Percentiles rank a stretch among this genome's conserved stretches.
These are phyloP conservation scores for Sinelater perroti DNA, from an alignment of 2,888 invertebrate genomes.

Conservation along the genomic window DNA sequence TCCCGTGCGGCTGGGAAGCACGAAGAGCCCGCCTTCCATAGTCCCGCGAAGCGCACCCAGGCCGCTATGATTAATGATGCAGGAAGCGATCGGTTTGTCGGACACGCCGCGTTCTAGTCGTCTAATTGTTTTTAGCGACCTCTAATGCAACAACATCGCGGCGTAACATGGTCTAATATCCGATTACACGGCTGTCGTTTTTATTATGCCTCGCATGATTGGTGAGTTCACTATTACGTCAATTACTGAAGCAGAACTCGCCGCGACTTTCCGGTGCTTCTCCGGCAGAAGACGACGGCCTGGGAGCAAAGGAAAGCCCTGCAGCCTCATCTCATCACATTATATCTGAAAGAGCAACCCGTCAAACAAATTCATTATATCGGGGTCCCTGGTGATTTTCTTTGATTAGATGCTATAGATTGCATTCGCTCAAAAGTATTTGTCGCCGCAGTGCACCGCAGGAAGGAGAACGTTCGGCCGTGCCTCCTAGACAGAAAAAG, in stretches of 20 bases:
- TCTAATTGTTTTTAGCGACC: conserved; percentile 53
- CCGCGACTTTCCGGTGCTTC: conserved; percentile 24
- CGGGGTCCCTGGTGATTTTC: conserved; percentile 43
- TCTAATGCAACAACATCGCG: conserved; percentile 37
- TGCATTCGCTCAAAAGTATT: conserved; percentile 39
- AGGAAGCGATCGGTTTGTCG: conserved; percentile 56
- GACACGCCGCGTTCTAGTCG: conserved; percentile 51
- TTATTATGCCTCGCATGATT: conserved; percentile 32
- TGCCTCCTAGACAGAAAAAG: conserved; percentile 27
- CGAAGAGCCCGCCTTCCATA: conserved; percentile 30
- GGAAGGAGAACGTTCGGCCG: conserved; percentile 21
- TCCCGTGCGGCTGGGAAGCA: conserved; percentile 19
- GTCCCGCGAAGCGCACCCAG: conserved; percentile 37
- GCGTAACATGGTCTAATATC: conserved; percentile 44
- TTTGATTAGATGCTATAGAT: conserved; percentile 45
- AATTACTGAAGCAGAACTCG: conserved; percentile 27
- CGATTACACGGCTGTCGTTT: conserved; percentile 46
- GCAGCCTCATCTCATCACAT: conserved; percentile 38
- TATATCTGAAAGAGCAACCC: conserved; percentile 41
- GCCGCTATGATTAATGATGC: conserved; percentile 54
- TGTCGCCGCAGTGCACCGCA: conserved; percentile 35
- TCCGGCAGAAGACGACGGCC: conserved; percentile 15
- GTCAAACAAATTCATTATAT: conserved; percentile 48
- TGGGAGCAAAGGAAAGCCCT: conserved; percentile 25
- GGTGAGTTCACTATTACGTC: conserved; percentile 31